Evolutionary conservation across 2,888 invertebrate genomes (phyloP).

Genomic region (Luffia ferchaultella): DNA sequence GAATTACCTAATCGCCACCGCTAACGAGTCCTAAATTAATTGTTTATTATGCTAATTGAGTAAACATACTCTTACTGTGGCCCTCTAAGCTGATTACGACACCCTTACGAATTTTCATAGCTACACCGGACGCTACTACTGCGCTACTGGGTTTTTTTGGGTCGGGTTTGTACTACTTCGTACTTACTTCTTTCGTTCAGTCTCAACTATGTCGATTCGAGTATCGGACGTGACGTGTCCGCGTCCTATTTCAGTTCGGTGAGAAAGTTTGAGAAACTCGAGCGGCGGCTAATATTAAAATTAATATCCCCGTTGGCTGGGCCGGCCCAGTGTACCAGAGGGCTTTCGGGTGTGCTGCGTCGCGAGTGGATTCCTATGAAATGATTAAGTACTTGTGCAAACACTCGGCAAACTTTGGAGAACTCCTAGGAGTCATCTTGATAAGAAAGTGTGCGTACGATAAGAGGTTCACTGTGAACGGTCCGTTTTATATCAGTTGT

Average conservation of each 20-base stretch:
- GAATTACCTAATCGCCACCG: slow-evolving; percentile 22
- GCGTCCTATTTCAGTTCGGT: neutral
- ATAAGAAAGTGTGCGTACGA: slow-evolving; percentile 53
- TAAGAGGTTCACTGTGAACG: slow-evolving; percentile 22
- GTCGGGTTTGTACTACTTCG: neutral
- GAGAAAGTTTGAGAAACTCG: slow-evolving; percentile 41
- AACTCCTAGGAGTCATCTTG: slow-evolving; percentile 35
- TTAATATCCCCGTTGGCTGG: slow-evolving; percentile 56
- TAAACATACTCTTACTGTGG: neutral
- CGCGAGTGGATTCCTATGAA: neutral
- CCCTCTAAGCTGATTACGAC: neutral
- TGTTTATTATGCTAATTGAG: slow-evolving; percentile 4
- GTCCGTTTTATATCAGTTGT: neutral
- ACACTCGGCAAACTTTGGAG: slow-evolving; percentile 17
- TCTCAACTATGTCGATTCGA: neutral
- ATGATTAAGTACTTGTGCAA: neutral
- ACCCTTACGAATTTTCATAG: no score
- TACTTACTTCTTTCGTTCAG: no score
- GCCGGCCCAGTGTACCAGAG: slow-evolving; percentile 54
- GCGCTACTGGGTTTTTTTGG: neutral
- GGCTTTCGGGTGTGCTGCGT: slow-evolving; percentile 40
- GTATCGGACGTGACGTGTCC: neutral
- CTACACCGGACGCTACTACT: no score
- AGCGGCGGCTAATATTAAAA: slow-evolving; percentile 57
- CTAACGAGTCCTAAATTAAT: slow-evolving; percentile 26